These are phyloP conservation scores for Protaetia brevitarsis DNA, from an alignment of 1,140 invertebrate genomes.

Conservation along the genomic window DNA sequence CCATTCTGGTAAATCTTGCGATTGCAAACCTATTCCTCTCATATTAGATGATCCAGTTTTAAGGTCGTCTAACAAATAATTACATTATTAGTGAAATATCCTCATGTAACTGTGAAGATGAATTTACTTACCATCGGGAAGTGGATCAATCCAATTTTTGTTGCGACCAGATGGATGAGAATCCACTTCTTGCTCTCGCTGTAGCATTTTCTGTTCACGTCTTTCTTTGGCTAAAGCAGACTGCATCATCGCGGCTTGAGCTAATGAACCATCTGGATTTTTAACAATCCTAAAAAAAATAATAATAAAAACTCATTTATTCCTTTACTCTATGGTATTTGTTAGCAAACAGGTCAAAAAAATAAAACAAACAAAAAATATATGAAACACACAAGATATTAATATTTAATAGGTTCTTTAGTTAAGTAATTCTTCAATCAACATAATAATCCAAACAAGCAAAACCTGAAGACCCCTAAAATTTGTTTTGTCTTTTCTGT, in stretches of 20 bases:
- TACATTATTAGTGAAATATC: slow-evolving; percentile 22
- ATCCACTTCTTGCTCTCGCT: slow-evolving; percentile 88
- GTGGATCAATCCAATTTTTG: slow-evolving; percentile 94
- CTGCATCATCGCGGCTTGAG: slow-evolving; percentile 99
- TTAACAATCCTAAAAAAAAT: slow-evolving; percentile 80
- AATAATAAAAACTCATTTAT: background rate
- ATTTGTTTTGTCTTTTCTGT: no score
- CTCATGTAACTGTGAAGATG: no score
- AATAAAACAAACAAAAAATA: no score
- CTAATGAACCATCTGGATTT: slow-evolving; percentile 97
- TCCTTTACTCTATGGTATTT: background rate
- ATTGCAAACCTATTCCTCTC: slow-evolving; percentile 76
- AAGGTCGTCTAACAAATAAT: slow-evolving; percentile 28
- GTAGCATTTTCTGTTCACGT: slow-evolving; percentile 88
- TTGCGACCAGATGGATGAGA: slow-evolving; percentile 77
- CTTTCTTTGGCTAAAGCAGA: slow-evolving; percentile 95
- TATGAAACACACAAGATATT: no score
- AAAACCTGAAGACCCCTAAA: no score
- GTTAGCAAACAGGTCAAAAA: background rate
- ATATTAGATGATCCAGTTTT: slow-evolving; percentile 57
- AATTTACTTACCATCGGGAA: slow-evolving; percentile 72
- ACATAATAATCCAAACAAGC: no score
- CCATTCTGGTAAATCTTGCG: slow-evolving; percentile 96
- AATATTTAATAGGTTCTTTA: no score
- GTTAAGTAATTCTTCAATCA: no score